Percentiles rank a stretch among this genome's conserved stretches.
Evolutionary conservation across 92 coral and sea anemone species (phyloP).

Genomic region (Epizoanthus ramosus): DNA sequence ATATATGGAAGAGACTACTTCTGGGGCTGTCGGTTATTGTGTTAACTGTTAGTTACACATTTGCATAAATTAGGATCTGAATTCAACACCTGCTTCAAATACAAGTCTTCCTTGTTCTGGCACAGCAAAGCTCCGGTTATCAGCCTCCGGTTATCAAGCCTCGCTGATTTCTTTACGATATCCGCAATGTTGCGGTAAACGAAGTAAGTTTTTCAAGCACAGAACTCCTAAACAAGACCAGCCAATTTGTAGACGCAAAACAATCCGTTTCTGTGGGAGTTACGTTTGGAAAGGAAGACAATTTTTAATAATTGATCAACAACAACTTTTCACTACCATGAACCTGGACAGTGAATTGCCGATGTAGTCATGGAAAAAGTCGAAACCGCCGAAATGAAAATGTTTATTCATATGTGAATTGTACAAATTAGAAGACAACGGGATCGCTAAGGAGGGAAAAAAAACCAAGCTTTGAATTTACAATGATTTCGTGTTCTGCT

Average conservation of each 20-base stretch:
- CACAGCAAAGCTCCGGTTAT: slow-evolving; percentile 8
- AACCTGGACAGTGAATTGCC: not conserved
- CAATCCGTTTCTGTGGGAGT: no score
- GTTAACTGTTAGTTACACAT: slow-evolving; percentile 12
- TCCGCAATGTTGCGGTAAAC: not conserved
- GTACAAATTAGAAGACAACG: not conserved
- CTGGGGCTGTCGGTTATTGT: not conserved
- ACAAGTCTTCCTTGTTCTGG: not conserved
- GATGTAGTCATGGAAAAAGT: slow-evolving; percentile 11
- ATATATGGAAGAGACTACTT: not conserved
- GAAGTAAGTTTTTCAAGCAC: not conserved
- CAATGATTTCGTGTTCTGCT: slow-evolving; percentile 3
- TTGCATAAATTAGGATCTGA: slow-evolving; percentile 10
- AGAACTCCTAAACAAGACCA: not conserved
- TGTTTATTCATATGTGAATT: slow-evolving; percentile 3
- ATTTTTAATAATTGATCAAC: slow-evolving; percentile 28
- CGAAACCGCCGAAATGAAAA: not conserved
- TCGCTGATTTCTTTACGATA: no score
- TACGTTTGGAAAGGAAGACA: not conserved
- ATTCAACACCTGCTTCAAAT: slow-evolving; percentile 20
- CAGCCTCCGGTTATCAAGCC: not conserved
- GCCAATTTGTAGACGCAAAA: not conserved
- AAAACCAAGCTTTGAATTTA: slow-evolving; percentile 7
- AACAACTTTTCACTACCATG: slow-evolving; percentile 6
- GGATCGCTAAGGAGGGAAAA: not conserved